A percentile compares a stretch with the other conserved stretches of the same genome.
These are phyloP conservation scores for Gymnopithys bicolor DNA, from an alignment of 2,797 vertebrate genomes.

Conservation along the genomic window DNA sequence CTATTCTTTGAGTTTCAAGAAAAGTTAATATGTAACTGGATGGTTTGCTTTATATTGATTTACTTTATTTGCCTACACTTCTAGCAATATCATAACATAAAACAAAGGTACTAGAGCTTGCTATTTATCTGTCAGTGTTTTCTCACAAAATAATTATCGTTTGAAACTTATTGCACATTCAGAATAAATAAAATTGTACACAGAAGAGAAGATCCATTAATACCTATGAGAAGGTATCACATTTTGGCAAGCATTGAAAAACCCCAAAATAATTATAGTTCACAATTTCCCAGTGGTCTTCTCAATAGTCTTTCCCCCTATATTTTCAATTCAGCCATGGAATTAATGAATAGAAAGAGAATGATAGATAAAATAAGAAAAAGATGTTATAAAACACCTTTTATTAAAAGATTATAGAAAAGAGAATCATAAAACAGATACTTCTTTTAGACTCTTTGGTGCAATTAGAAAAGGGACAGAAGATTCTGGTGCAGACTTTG, in stretches of 20 bases:
- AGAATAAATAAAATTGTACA: neutral
- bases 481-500: neutral
- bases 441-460: neutral
- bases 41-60: neutral
- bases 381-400: accelerated
- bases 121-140: neutral
- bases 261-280: accelerated
- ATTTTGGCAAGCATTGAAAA: neutral
- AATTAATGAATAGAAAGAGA: neutral
- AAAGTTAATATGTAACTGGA: neutral
- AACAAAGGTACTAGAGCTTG: neutral
- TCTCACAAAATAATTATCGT: neutral
- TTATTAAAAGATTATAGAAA: neutral
- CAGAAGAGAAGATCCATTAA: neutral
- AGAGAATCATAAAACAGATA: neutral
- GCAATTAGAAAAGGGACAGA: neutral
- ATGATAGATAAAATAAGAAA: neutral
- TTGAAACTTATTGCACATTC: neutral
- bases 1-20: neutral
- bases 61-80: neutral
- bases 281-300: neutral
- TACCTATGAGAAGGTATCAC: neutral
- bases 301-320: neutral
- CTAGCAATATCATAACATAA: neutral
- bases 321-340: neutral